Percentiles rank a stretch among this genome's conserved stretches.
These are phyloP conservation scores for Palythoa caribaeorum DNA, from an alignment of 92 coral and sea anemone species.

Conservation along the genomic window DNA sequence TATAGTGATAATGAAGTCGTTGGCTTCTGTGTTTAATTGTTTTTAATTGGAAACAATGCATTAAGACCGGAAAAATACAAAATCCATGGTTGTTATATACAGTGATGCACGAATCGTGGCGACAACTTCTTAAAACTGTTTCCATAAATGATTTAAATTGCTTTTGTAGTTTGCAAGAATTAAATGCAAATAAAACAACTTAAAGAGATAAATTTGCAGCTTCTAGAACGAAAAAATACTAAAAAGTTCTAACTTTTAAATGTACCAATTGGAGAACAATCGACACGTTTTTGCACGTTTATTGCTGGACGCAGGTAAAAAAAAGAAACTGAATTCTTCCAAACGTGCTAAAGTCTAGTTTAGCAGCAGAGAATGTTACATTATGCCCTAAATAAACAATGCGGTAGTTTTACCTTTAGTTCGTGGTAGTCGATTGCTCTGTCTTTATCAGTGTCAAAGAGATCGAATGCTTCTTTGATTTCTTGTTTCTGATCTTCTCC, in stretches of 20 bases:
- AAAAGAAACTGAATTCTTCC: no score
- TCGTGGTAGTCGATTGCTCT: slow-evolving; percentile 97
- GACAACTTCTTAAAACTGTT: not conserved
- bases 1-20: slow-evolving; percentile 16
- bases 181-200: not conserved
- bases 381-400: not conserved
- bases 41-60: slow-evolving; percentile 4
- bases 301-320: no score
- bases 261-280: not conserved
- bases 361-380: not conserved
- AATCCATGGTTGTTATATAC: slow-evolving; percentile 40
- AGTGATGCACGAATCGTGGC: no score
- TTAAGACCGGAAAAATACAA: not conserved
- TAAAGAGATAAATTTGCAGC: not conserved
- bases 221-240: not conserved
- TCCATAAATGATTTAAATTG: not conserved
- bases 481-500: slow-evolving; percentile 99
- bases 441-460: slow-evolving; percentile 98
- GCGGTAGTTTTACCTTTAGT: slow-evolving; percentile 73
- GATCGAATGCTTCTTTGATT: slow-evolving; percentile 96
- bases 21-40: slow-evolving; percentile 1
- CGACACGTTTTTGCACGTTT: not conserved
- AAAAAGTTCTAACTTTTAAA: not conserved
- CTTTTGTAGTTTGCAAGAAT: not conserved
- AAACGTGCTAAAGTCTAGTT: not conserved